A percentile compares a stretch with the other conserved stretches of the same genome.
Conservation (phyloP, 2,797 vertebrate genomes). For the Champsocephalus gunnari region DNA sequence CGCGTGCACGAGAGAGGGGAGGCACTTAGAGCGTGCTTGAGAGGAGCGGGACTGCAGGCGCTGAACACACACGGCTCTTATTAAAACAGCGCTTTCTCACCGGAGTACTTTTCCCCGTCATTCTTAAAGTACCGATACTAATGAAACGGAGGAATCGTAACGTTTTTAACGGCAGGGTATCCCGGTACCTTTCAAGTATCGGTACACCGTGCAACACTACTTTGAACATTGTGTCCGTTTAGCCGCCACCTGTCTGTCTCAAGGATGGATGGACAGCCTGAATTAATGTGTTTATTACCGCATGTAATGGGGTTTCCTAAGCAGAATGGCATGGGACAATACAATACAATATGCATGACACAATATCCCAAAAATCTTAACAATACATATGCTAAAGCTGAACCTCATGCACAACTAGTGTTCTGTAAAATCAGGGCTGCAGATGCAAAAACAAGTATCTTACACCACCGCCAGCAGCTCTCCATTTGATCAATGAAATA, state of each 20-base stretch:
- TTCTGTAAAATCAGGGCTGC: too few relatives aligned
- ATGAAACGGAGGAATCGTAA: too few relatives aligned
- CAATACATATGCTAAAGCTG: not conserved
- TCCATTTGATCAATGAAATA: not conserved
- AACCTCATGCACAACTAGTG: not conserved
- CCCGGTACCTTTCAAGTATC: too few relatives aligned
- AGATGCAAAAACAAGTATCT: not conserved
- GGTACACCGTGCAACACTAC: too few relatives aligned
- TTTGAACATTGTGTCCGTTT: constrained; percentile 14
- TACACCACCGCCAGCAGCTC: not conserved
- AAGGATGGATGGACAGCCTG: not conserved
- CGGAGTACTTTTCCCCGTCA: too few relatives aligned
- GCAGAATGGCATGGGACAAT: not conserved
- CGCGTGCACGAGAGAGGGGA: too few relatives aligned
- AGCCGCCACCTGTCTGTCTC: constrained; percentile 9
- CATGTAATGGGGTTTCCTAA: not conserved
- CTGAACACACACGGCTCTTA: too few relatives aligned
- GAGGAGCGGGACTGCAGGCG: too few relatives aligned
- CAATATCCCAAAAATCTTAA: not conserved
- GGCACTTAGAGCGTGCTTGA: too few relatives aligned
- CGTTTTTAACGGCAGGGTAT: too few relatives aligned
- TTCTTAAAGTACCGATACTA: too few relatives aligned
- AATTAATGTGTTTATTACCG: not conserved
- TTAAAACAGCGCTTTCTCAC: too few relatives aligned
- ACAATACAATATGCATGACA: not conserved